Conservation (phyloP, 1,140 invertebrate genomes). For the Trialeurodes vaporariorum region DNA sequence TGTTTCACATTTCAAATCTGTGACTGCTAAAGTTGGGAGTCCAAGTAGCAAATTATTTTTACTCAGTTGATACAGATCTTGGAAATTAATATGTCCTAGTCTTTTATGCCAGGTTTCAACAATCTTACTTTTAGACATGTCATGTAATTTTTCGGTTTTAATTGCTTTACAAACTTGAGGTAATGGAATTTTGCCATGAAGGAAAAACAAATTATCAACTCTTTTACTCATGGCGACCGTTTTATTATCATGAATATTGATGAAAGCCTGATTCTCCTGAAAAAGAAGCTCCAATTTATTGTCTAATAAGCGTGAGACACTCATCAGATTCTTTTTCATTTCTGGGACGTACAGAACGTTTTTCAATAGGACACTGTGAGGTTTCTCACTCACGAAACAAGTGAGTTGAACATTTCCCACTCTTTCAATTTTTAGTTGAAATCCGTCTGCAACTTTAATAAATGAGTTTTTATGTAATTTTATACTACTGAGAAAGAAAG, state of each 20-base stretch:
- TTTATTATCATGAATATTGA: too few species aligned
- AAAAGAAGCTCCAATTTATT: too few species aligned
- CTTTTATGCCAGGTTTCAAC: slow-evolving; percentile 3
- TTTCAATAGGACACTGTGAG: slow-evolving; percentile 17
- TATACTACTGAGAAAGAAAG: slow-evolving; percentile 15
- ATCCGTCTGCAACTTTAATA: slow-evolving; percentile 19
- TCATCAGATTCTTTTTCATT: slow-evolving; percentile 19
- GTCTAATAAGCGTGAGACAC: slow-evolving; percentile 18
- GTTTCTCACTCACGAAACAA: slow-evolving; percentile 17
- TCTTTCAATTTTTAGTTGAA: slow-evolving; percentile 14
- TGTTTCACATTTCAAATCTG: slow-evolving; percentile 13
- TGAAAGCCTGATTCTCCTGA: too few species aligned
- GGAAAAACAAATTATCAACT: too few species aligned
- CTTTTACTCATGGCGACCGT: too few species aligned
- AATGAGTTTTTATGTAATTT: slow-evolving; percentile 20
- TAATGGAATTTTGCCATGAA: too few species aligned
- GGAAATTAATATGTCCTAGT: slow-evolving; percentile 8
- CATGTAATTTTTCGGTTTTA: too few species aligned
- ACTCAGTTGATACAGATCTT: not conserved
- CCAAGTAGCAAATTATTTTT: slow-evolving; percentile 3
- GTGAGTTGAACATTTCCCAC: slow-evolving; percentile 18
- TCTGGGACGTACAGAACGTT: slow-evolving; percentile 17
- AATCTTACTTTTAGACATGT: too few species aligned
- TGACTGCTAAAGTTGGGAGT: not conserved
- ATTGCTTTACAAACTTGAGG: too few species aligned